Percentiles rank a stretch among this genome's conserved stretches.
Conservation (phyloP, 2,888 invertebrate genomes). For the Drosophila barbarae region DNA sequence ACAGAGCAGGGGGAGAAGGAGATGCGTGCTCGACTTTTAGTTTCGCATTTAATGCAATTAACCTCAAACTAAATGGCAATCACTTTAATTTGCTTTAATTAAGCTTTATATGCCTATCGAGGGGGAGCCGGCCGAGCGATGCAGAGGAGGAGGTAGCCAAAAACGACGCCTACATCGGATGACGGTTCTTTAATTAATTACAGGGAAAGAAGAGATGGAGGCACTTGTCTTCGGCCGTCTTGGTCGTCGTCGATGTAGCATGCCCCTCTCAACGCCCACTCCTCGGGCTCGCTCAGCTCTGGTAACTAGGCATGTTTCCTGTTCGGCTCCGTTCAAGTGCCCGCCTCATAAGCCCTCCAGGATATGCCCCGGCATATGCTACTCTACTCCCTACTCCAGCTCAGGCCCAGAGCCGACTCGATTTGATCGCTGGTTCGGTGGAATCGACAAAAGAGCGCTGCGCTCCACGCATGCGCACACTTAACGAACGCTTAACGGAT, state of each 20-base stretch:
- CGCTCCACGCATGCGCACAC: constrained; percentile 55
- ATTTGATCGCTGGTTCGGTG: constrained; percentile 36
- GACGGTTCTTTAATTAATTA: constrained; percentile 63
- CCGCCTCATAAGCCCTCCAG: constrained; percentile 44
- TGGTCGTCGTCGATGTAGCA: not conserved
- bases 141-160: constrained; percentile 38
- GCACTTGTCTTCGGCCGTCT: constrained; percentile 7
- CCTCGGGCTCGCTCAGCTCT: not conserved
- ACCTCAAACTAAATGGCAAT: constrained; percentile 79
- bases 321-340: constrained; percentile 41
- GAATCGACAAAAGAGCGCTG: constrained; percentile 49
- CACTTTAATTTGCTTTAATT: constrained; percentile 79
- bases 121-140: constrained; percentile 8
- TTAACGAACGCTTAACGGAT: constrained; percentile 72
- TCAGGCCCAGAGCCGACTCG: constrained; percentile 4
- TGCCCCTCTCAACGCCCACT: constrained; percentile 32
- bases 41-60: constrained; percentile 78
- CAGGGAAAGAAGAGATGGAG: constrained; percentile 28
- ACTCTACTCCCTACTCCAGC: constrained; percentile 2
- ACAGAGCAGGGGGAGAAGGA: constrained; percentile 5
- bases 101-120: constrained; percentile 73
- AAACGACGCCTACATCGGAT: constrained; percentile 59
- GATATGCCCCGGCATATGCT: constrained; percentile 40
- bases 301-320: constrained; percentile 53
- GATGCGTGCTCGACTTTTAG: constrained; percentile 48